A percentile compares a stretch with the other conserved stretches of the same genome.
phyloP scores from a whole-genome alignment of 2,113 vertebrate genomes.

The Lophius piscatorius region DNA sequence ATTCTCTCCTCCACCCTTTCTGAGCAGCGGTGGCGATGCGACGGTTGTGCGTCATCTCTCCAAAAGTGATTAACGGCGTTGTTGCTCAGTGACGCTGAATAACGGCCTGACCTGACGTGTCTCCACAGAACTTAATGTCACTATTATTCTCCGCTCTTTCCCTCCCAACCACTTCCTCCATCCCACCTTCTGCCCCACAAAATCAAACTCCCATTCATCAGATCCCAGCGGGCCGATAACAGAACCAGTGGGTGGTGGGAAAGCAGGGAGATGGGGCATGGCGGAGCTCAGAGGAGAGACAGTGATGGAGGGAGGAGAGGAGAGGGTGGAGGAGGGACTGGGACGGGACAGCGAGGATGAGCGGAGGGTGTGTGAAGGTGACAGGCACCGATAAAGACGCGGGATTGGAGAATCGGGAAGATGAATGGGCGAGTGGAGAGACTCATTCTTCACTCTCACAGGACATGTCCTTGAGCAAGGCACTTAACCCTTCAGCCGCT shows the following conservation, averaged over 20 bases:
- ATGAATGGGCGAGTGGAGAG: conserved; percentile 28
- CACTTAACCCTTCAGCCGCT: conserved; percentile 47
- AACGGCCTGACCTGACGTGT: not conserved
- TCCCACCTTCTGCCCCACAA: conserved; percentile 5
- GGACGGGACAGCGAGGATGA: conserved; percentile 18
- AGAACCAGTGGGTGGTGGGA: conserved; percentile 30
- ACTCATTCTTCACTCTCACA: conserved; percentile 41
- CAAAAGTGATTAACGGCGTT: conserved; percentile 4
- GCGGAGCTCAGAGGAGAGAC: conserved; percentile 17
- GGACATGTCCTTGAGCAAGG: conserved; percentile 67
- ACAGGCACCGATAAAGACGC: conserved; percentile 38
- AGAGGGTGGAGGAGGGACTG: conserved; percentile 18
- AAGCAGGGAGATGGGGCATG: conserved; percentile 8
- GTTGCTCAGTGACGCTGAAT: conserved; percentile 8
- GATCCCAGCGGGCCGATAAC: conserved; percentile 14
- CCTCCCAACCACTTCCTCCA: not conserved
- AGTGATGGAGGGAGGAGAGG: conserved; percentile 27
- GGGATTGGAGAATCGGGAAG: conserved; percentile 29
- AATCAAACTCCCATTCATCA: conserved; percentile 41
- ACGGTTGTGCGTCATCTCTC: not conserved
- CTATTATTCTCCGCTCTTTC: not conserved
- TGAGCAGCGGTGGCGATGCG: not conserved
- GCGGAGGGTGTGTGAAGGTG: conserved; percentile 52
- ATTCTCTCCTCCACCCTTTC: too few species aligned
- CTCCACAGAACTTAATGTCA: conserved; percentile 1